Conservation (phyloP, 1,140 invertebrate species). For the Galleria mellonella region DNA sequence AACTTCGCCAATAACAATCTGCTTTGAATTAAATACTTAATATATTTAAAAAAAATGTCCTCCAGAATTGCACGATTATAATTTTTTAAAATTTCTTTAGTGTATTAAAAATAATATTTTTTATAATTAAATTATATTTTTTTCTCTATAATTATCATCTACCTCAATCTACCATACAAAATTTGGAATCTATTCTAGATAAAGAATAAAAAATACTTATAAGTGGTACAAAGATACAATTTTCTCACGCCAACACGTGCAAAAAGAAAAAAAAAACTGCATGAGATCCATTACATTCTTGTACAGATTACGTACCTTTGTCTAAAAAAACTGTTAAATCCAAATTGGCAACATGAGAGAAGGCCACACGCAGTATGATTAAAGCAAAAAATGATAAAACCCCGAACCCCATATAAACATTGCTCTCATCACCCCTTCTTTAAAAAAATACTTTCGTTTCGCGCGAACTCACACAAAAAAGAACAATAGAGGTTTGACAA, state of each 20-base stretch:
- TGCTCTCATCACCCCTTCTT: slow-evolving; percentile 1
- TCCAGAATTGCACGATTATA: no score
- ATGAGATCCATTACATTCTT: slow-evolving; percentile 3
- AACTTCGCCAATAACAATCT: no score
- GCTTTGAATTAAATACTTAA: no score
- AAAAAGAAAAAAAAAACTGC: slow-evolving; percentile 1
- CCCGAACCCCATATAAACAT: slow-evolving; percentile 6
- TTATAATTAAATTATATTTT: no score
- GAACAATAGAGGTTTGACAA: slow-evolving; percentile 3
- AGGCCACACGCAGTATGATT: slow-evolving; percentile 3
- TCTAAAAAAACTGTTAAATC: slow-evolving; percentile 3
- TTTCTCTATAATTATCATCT: no score
- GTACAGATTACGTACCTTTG: slow-evolving; percentile 2
- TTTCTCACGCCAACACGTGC: slow-evolving; percentile 5
- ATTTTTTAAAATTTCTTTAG: no score
- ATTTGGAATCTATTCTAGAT: no score
- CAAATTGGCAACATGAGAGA: slow-evolving; percentile 3
- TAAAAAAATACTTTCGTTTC: slow-evolving; percentile 1
- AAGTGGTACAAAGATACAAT: neutral
- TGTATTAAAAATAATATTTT: no score
- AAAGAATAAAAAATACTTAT: no score
- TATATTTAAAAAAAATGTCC: no score
- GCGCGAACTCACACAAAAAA: slow-evolving; percentile 3
- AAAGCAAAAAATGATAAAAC: slow-evolving; percentile 4
- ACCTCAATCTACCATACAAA: no score